These are phyloP conservation scores for Epsilonema sp. DNA, from an alignment of 2,888 invertebrate genomes.

Conservation along the genomic window DNA sequence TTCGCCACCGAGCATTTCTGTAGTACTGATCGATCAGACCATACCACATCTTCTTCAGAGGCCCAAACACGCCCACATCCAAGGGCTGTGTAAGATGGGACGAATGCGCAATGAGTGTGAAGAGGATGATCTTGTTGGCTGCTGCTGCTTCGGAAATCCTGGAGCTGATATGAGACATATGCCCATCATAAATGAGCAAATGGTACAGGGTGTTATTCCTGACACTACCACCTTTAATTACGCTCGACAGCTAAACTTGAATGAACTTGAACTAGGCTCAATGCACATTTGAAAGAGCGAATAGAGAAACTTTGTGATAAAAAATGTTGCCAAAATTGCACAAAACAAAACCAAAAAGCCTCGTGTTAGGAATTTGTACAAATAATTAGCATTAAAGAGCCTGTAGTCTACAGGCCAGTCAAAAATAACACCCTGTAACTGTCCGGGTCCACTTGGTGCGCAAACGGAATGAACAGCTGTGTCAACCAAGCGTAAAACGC, in stretches of 20 bases:
- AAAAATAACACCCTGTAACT: too few relatives aligned
- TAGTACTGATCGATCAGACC: background rate
- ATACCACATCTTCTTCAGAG: slow-evolving; percentile 7
- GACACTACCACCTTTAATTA: too few relatives aligned
- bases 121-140: slow-evolving; percentile 6
- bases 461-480: background rate
- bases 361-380: too few relatives aligned
- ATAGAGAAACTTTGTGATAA: too few relatives aligned
- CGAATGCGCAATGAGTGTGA: slow-evolving; percentile 7
- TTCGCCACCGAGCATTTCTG: background rate
- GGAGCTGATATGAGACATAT: background rate
- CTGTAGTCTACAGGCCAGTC: too few relatives aligned
- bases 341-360: too few relatives aligned
- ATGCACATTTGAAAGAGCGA: too few relatives aligned
- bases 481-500: background rate
- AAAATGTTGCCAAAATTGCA: too few relatives aligned
- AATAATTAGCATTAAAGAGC: too few relatives aligned
- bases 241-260: too few relatives aligned
- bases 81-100: slow-evolving; percentile 10
- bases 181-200: background rate
- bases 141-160: background rate
- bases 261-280: too few relatives aligned
- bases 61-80: slow-evolving; percentile 8
- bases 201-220: too few relatives aligned
- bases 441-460: background rate